These are phyloP conservation scores for Calidris pygmaea DNA, from an alignment of 2,113 vertebrate genomes.

Conservation along the genomic window DNA sequence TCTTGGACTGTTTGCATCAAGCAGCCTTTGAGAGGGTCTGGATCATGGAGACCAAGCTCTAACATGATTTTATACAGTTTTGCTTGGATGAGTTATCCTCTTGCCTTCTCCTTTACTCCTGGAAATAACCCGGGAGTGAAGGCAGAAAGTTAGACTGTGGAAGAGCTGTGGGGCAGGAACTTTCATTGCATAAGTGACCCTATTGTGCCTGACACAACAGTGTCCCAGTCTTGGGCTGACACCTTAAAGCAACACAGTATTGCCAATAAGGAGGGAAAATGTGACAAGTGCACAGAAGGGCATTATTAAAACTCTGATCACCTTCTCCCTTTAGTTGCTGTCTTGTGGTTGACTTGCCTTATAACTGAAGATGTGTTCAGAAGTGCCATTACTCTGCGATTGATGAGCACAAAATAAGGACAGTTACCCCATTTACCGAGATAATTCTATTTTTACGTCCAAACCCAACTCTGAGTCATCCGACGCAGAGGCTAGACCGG, in stretches of 20 bases:
- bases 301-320: background rate
- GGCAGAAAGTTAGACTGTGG: background rate
- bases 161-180: background rate
- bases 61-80: background rate
- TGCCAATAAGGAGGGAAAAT: background rate
- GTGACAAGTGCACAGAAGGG: background rate
- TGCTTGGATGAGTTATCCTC: background rate
- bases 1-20: background rate
- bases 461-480: background rate
- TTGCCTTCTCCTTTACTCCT: background rate
- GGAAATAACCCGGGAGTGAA: background rate
- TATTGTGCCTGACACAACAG: background rate
- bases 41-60: background rate
- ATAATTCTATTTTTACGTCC: background rate
- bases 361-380: background rate
- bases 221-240: background rate
- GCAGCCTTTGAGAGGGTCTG: background rate
- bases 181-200: background rate
- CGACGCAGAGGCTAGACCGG: background rate
- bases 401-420: background rate
- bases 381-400: background rate
- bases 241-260: background rate
- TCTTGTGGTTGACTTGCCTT: background rate
- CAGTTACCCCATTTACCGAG: background rate
- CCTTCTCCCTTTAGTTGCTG: background rate